Evolutionary conservation across 2,113 vertebrate genomes (phyloP).

Genomic region (Damaliscus lunatus): DNA sequence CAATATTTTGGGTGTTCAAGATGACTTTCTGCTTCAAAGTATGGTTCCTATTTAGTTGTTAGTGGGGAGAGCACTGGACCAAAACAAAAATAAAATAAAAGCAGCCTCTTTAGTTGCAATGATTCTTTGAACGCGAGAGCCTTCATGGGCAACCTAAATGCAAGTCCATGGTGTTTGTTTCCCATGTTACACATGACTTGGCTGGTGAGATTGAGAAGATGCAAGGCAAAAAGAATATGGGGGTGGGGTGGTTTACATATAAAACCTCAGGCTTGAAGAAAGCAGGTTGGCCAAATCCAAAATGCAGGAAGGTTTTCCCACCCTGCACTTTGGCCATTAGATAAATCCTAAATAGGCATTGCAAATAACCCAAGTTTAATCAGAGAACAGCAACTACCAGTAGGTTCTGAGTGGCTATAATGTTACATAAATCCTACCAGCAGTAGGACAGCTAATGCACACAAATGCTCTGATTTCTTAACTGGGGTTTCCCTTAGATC

Average conservation of each 20-base stretch:
- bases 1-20: neutral
- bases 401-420: neutral
- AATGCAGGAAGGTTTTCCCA: neutral
- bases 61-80: neutral
- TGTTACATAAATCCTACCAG: neutral
- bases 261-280: neutral
- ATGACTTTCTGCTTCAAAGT: constrained; percentile 14
- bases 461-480: neutral
- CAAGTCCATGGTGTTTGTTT: neutral
- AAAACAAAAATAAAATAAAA: constrained; percentile 35
- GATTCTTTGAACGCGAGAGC: neutral
- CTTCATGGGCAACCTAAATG: neutral
- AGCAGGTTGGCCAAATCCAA: neutral
- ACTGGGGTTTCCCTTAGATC: neutral
- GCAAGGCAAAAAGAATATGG: neutral
- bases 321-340: neutral
- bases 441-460: neutral
- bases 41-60: constrained; percentile 20
- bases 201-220: neutral
- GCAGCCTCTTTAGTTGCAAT: neutral
- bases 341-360: neutral
- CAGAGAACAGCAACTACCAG: neutral
- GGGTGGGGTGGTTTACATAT: neutral
- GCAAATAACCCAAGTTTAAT: neutral
- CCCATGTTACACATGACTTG: neutral